phyloP scores from a whole-genome alignment of 2,113 vertebrate species.

The Beaufortia kweichowensis region DNA sequence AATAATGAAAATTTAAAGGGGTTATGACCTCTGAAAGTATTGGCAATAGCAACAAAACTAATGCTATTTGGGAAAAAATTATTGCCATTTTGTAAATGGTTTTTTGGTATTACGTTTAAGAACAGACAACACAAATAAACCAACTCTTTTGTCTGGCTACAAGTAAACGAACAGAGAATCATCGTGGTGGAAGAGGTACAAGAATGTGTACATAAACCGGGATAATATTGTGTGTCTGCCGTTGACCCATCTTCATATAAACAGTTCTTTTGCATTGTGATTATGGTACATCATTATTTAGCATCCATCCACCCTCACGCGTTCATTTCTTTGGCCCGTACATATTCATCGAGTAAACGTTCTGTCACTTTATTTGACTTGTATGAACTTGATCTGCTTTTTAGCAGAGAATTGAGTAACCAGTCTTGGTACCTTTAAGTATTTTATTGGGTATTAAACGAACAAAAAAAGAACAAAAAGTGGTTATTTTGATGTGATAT shows the following conservation, averaged over 20 bases:
- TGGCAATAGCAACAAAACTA: slow-evolving; percentile 24
- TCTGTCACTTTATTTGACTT: slow-evolving; percentile 67
- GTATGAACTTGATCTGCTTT: slow-evolving; percentile 75
- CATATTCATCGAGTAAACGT: slow-evolving; percentile 68
- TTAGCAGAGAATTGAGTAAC: slow-evolving; percentile 78
- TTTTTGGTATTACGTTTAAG: slow-evolving; percentile 17
- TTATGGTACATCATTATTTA: slow-evolving; percentile 59
- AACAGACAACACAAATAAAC: background rate
- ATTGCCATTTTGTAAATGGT: slow-evolving; percentile 48
- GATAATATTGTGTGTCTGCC: slow-evolving; percentile 46
- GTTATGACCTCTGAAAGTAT: background rate
- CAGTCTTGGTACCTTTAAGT: slow-evolving; percentile 79
- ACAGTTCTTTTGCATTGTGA: slow-evolving; percentile 56
- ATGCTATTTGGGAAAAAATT: slow-evolving; percentile 34
- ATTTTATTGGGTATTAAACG: slow-evolving; percentile 52
- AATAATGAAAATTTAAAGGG: background rate
- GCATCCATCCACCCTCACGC: slow-evolving; percentile 16
- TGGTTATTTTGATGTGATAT: slow-evolving; percentile 77
- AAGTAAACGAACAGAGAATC: slow-evolving; percentile 18
- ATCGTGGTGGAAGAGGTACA: slow-evolving; percentile 57
- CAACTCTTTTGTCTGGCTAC: slow-evolving; percentile 1
- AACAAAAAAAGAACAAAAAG: slow-evolving; percentile 62
- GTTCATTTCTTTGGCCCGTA: slow-evolving; percentile 28
- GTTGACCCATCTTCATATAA: slow-evolving; percentile 48
- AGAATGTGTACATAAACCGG: slow-evolving; percentile 53